Percentiles rank a stretch among this genome's conserved stretches.
These are phyloP conservation scores for Aurelia coerulea DNA, from an alignment of 30 jellyfish, hydroid and myxozoan genomes.

Conservation along the genomic window DNA sequence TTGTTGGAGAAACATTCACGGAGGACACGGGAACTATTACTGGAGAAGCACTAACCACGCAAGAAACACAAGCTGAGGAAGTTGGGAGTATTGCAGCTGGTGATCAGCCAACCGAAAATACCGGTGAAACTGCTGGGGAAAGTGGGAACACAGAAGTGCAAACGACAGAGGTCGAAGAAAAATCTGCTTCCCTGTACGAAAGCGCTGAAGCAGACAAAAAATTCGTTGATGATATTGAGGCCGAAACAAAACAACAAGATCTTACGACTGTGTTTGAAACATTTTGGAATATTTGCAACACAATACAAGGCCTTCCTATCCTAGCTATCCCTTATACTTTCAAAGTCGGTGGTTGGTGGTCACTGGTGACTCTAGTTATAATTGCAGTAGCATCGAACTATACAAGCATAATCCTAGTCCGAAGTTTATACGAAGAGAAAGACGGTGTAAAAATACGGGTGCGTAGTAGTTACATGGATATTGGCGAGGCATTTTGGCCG, in stretches of 20 bases:
- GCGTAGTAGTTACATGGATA: constrained; percentile 87
- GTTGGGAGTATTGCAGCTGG: too few species aligned
- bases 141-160: not conserved
- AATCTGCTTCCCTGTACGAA: constrained; percentile 27
- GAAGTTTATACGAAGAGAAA: constrained; percentile 80
- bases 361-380: constrained; percentile 71
- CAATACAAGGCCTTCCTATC: constrained; percentile 92
- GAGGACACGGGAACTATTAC: too few species aligned
- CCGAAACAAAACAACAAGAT: constrained; percentile 57
- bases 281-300: constrained; percentile 79
- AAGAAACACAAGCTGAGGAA: too few species aligned
- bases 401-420: constrained; percentile 78
- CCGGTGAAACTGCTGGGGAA: not conserved
- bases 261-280: constrained; percentile 81
- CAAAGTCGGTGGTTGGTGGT: constrained; percentile 97
- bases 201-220: constrained; percentile 4
- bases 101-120: not conserved
- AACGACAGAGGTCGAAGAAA: constrained; percentile 7
- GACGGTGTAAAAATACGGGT: constrained; percentile 84
- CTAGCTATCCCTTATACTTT: constrained; percentile 93
- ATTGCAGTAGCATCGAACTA: constrained; percentile 86
- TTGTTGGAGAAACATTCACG: too few species aligned
- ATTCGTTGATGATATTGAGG: constrained; percentile 15
- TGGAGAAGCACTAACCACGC: too few species aligned
- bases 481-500: constrained; percentile 95